These are phyloP conservation scores for Petaurus breviceps DNA, from an alignment of 2,113 vertebrate species.

Conservation along the genomic window DNA sequence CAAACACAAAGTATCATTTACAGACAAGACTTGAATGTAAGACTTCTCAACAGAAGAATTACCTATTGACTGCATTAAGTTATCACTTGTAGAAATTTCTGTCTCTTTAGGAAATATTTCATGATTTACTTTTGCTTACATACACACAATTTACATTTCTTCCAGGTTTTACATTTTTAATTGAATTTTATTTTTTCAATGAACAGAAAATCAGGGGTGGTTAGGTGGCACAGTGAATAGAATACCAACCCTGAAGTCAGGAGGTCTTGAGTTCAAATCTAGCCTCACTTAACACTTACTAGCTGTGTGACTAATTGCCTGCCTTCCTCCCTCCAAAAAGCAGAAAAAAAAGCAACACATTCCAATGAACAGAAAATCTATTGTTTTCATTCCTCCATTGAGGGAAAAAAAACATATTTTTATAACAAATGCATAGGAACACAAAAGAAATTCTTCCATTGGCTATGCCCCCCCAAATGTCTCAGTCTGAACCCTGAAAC, in stretches of 20 bases:
- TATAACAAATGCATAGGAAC: not conserved
- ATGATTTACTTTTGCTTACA: not conserved
- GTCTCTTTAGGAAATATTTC: constrained; percentile 21
- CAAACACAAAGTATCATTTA: not conserved
- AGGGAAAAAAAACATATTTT: not conserved
- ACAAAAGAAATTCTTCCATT: no score
- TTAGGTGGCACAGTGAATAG: no score
- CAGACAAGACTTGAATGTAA: not conserved
- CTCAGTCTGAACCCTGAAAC: no score
- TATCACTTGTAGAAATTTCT: not conserved
- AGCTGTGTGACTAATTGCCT: no score
- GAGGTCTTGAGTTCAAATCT: no score
- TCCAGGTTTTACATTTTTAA: not conserved
- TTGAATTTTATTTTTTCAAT: not conserved
- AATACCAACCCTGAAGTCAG: no score
- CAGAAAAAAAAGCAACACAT: no score
- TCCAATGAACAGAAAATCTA: not conserved
- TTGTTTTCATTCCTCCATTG: not conserved
- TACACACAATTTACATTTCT: not conserved
- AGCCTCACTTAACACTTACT: no score
- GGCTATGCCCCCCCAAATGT: no score
- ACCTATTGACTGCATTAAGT: not conserved
- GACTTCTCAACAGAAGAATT: not conserved
- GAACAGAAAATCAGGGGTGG: no score
- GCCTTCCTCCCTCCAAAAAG: no score